Evolutionary conservation across 2,888 invertebrate species (phyloP).

Genomic region (Cactoblastis cactorum): DNA sequence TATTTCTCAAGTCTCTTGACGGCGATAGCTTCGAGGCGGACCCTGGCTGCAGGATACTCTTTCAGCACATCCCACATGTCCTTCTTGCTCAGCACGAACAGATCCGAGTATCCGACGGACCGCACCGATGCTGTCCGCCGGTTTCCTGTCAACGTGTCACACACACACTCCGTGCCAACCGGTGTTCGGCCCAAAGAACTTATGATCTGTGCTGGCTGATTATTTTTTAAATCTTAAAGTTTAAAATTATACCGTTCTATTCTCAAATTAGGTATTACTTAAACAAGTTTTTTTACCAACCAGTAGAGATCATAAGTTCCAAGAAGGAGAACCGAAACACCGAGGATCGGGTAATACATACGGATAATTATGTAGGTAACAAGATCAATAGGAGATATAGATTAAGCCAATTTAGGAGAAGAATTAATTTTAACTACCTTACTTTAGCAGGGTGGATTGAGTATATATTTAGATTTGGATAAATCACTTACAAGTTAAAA

Average conservation of each 20-base stretch:
- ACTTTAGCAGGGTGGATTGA: constrained; percentile 41
- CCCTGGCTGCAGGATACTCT: constrained; percentile 95
- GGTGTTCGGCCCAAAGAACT: constrained; percentile 52
- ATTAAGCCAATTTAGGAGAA: constrained; percentile 37
- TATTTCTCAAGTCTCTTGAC: constrained; percentile 98
- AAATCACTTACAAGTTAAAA: constrained; percentile 43
- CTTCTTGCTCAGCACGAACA: constrained; percentile 98
- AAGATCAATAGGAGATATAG: constrained; percentile 27
- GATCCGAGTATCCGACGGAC: constrained; percentile 98
- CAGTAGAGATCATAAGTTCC: constrained; percentile 41
- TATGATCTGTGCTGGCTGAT: constrained; percentile 42
- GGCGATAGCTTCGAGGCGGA: constrained; percentile 97
- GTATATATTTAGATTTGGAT: constrained; percentile 35
- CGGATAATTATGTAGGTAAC: constrained; percentile 19
- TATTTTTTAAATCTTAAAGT: constrained; percentile 6
- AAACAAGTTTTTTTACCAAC: constrained; percentile 21
- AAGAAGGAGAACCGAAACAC: constrained; percentile 48
- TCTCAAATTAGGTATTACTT: neutral
- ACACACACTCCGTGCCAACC: constrained; percentile 78
- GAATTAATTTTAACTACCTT: constrained; percentile 41
- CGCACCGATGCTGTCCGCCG: constrained; percentile 98
- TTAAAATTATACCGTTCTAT: neutral
- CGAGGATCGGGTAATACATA: constrained; percentile 41
- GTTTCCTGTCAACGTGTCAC: constrained; percentile 89
- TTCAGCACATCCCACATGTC: constrained; percentile 99